Evolutionary conservation across 2,888 invertebrate species (phyloP), one percentile per base, ranked within the genome.

Genomic region (Agrotis clavis): DNA sequence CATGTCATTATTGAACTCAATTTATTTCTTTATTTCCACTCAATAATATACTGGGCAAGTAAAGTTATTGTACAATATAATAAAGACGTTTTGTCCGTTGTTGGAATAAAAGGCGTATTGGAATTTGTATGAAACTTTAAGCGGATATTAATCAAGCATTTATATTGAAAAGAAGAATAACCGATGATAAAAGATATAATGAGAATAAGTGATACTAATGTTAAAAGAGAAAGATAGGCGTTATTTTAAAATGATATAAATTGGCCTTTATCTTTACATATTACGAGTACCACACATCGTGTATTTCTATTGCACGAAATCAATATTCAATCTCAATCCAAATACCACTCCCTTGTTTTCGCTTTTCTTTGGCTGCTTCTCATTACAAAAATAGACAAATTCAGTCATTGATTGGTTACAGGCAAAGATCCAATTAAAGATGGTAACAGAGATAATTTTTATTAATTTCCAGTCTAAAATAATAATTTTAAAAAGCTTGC

Each of bases 1-100:
- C 88, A 85, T 88, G 88, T 91, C 88, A 92, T 93, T 93, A 91
- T 86, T 73, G 81, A 85, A 91, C 70, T 86, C 84, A 89, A 87
- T 91, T 90, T 83, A 89, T 91, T 92, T 87, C 60, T 82, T 83
- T 84, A 85, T 82, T 87, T 86, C 35, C 72, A 81, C 71, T 74
- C 67, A 80, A 85, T 83, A 87, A 87, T 81, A 86, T 66, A 77
- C 73, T 82, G 87, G 77, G 83, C 88, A 71, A 80, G 73, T 82
- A 50, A 82, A 77, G 78, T 83, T 69, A 86, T 86, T 86, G 77
- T 77, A 21, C 11, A 62, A 65, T 70, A 90, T 90, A 86, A 90
- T 90, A 86, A 90, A 90, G 90, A 87, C 85, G 84, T 90, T 87
- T 87, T 74, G 78, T 81, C 79, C 77, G 79, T 68, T 83, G 70